Conservation (phyloP, 1,140 invertebrate genomes). For the Aphelinus atriplicis region DNA sequence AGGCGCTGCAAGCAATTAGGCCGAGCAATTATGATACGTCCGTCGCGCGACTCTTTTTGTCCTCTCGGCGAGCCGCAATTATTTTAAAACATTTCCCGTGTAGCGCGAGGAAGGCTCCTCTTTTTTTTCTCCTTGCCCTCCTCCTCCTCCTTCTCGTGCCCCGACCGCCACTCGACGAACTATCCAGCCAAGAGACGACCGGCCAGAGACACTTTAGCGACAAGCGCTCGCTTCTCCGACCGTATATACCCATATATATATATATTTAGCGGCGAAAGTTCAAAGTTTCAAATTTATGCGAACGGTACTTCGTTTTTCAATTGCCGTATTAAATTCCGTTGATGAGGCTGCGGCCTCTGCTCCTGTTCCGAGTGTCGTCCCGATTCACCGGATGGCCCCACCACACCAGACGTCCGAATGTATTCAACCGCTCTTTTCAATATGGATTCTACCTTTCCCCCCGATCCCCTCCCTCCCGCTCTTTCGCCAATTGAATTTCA, state of each 20-base stretch:
- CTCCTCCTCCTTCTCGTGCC: not conserved
- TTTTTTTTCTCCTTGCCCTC: not conserved
- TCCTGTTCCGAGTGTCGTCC: too few species aligned
- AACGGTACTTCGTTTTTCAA: slow-evolving; percentile 14
- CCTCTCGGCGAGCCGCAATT: slow-evolving; percentile 6
- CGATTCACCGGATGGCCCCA: too few species aligned
- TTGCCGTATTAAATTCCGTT: not conserved
- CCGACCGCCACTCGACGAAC: not conserved
- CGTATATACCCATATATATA: not conserved
- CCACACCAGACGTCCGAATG: too few species aligned
- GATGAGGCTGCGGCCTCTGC: too few species aligned
- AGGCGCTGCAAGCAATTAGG: slow-evolving; percentile 12
- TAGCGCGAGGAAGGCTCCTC: not conserved
- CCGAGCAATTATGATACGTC: slow-evolving; percentile 26
- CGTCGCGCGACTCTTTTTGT: not conserved
- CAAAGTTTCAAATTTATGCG: slow-evolving; percentile 12
- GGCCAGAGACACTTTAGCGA: slow-evolving; percentile 1
- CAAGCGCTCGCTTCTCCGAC: not conserved
- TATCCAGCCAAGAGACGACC: not conserved
- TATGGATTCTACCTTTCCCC: too few species aligned
- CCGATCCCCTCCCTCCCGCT: too few species aligned
- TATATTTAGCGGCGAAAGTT: not conserved
- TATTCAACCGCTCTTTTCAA: too few species aligned
- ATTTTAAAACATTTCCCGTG: slow-evolving; percentile 36
- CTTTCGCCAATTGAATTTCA: too few species aligned